Evolutionary conservation across 1,140 invertebrate genomes (phyloP), one percentile per base, ranked within the genome.

Genomic region (Dryas iulia): DNA sequence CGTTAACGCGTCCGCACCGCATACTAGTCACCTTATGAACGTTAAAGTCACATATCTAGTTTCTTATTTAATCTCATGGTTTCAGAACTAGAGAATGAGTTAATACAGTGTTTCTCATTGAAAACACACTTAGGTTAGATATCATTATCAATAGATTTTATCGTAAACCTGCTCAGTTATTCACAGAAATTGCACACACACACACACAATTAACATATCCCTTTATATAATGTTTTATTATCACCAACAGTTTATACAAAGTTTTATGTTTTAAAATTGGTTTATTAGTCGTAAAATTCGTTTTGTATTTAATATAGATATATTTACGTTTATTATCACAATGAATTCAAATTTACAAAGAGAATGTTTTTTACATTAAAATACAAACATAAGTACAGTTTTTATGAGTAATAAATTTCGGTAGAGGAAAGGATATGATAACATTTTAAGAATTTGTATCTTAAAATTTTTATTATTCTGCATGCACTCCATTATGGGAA

Each of bases 351-450:
- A 79, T 79, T 73, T 72, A 79, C 81, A 84, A 82, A 75, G 79
- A 81, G 72, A 72, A 69, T 79, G 79, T 81, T 86, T 69, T 76
- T 70, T 64, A 71, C 78, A 83, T 87, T 86, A 86, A 86, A 78
- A 78, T 61, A 77, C 74, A 60, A 57, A 85, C 78, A 82, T 72
- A 70, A 66, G 61, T 73, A 82, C 71, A 77, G 66, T 65, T 86
- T 86, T 83, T 84, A 88, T 77, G 81, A 78, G 60, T 79, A 81
- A 89, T 89, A 89, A 89, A 86, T 83, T 82, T 79, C 61, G 65
- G 67, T 68, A 79, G 78, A 77, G 71, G 81, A 87, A 79, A 82
- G 78, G 74, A 82, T 83, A 86, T 77, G 73, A 68, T 56, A 76
- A 83, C 78, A 82, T 78, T 81, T 81, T 81, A 74, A 74, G 78